Evolutionary conservation across 2,888 invertebrate genomes (phyloP).

Genomic region (Ctenicera cuprea): DNA sequence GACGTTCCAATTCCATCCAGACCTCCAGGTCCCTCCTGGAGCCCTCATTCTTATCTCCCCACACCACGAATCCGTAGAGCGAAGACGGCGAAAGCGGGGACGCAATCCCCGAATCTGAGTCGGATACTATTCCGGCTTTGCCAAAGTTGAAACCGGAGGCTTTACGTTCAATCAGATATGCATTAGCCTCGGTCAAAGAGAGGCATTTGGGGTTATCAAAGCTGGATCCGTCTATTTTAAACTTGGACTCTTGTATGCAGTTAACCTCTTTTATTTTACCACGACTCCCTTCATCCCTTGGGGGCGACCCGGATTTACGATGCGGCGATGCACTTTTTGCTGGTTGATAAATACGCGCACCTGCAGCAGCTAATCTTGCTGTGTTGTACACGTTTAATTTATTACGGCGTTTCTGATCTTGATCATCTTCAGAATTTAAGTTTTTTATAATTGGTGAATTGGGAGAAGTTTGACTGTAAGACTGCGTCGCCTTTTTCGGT

Average conservation of each 20-base stretch:
- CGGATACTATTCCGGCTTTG: conserved; percentile 68
- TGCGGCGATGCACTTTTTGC: conserved; percentile 19
- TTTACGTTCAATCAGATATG: conserved; percentile 55
- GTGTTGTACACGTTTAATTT: neutral
- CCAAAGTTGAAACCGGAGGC: conserved; percentile 51
- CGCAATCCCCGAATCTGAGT: conserved; percentile 71
- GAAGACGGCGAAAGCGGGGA: conserved; percentile 70
- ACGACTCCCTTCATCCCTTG: conserved; percentile 26
- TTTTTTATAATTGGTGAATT: too few species aligned
- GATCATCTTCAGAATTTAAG: conserved; percentile 5
- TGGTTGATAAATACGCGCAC: neutral
- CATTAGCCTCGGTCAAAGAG: conserved; percentile 51
- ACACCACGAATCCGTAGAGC: conserved; percentile 66
- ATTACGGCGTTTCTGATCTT: neutral
- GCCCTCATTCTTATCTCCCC: conserved; percentile 60
- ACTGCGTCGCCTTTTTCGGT: too few species aligned
- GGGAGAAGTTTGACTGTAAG: too few species aligned
- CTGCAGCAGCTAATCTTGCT: neutral
- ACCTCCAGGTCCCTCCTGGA: conserved; percentile 36
- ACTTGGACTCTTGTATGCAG: conserved; percentile 34
- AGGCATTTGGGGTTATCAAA: conserved; percentile 48
- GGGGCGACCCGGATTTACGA: conserved; percentile 18
- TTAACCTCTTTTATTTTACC: conserved; percentile 41
- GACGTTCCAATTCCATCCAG: conserved; percentile 48
- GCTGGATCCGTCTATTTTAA: conserved; percentile 35